Conservation (phyloP, 2,113 vertebrate genomes). For the Pontoporia blainvillei region DNA sequence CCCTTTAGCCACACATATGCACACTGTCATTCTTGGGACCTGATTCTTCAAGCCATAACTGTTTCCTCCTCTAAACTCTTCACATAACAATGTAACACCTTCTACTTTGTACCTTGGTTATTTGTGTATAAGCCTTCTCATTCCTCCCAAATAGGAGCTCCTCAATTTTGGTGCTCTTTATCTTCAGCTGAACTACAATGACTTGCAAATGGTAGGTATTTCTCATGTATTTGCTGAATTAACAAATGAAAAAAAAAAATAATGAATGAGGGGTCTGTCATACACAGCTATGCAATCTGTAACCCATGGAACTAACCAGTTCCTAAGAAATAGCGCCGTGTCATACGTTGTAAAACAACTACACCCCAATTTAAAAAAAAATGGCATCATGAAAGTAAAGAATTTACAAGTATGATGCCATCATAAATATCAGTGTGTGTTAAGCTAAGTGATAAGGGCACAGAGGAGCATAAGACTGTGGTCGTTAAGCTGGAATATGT, state of each 20-base stretch:
- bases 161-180: neutral
- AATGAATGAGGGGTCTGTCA: neutral
- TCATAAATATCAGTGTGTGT: neutral
- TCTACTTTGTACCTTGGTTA: neutral
- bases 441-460: neutral
- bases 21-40: neutral
- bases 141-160: neutral
- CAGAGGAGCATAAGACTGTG: neutral
- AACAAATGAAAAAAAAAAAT: neutral
- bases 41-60: neutral
- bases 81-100: neutral
- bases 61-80: neutral
- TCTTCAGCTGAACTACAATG: neutral
- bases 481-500: neutral
- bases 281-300: neutral
- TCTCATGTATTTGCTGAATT: neutral
- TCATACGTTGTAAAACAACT: too few species aligned
- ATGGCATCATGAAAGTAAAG: neutral
- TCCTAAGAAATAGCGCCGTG: neutral
- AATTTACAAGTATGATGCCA: neutral
- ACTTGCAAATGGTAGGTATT: neutral
- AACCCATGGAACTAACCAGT: neutral
- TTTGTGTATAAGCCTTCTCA: neutral
- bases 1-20: fast-evolving
- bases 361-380: too few species aligned